phyloP scores from a whole-genome alignment of 2,797 vertebrate species.

The Phataginus tricuspis region DNA sequence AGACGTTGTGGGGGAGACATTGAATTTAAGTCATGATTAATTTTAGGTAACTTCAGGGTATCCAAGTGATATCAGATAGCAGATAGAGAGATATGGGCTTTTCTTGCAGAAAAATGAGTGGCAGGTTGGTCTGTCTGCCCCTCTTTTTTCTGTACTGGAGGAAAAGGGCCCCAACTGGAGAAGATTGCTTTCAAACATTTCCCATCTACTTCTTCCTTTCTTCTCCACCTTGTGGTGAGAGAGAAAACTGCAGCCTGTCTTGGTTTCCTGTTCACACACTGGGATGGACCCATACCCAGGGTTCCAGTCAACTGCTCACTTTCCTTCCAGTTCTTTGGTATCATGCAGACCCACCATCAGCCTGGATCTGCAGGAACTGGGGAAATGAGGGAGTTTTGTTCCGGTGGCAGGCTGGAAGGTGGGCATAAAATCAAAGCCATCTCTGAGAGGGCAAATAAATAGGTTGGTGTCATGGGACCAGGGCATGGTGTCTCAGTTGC shows the following conservation, averaged over 20 bases:
- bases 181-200: neutral
- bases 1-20: neutral
- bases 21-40: neutral
- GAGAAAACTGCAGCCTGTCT: neutral
- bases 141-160: too few relatives aligned
- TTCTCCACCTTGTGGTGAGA: neutral
- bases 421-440: neutral
- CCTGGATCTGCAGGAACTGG: neutral
- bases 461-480: too few relatives aligned
- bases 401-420: neutral
- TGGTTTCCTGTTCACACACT: too few relatives aligned
- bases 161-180: too few relatives aligned
- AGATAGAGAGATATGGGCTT: neutral
- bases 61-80: neutral
- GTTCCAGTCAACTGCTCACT: neutral
- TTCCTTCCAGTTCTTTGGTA: neutral
- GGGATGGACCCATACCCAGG: accelerated
- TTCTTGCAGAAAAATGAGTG: neutral
- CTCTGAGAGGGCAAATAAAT: neutral
- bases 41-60: neutral
- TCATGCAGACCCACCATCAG: neutral
- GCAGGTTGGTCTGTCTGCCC: accelerated
- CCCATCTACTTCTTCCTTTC: neutral
- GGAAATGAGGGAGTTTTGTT: neutral
- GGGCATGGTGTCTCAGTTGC: neutral